Conservation (phyloP, 2,113 vertebrate genomes). For the Pseudonaja textilis region DNA sequence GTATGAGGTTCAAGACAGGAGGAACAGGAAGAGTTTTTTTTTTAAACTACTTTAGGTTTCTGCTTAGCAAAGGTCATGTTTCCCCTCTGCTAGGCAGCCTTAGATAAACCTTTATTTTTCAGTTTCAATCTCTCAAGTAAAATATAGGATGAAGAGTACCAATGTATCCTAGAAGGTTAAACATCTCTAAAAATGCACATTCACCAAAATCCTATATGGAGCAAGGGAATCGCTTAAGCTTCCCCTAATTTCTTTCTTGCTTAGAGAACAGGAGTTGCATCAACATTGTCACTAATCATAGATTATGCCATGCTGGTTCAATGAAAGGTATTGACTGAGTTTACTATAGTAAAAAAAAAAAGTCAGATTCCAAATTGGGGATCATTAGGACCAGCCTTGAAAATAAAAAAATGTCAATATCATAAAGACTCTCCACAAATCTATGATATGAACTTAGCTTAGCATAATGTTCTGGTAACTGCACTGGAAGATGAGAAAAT, state of each 20-base stretch:
- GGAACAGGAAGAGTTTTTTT: background rate
- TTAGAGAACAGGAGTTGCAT: background rate
- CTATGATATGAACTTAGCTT: background rate
- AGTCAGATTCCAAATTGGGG: background rate
- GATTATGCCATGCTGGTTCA: background rate
- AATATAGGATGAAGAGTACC: background rate
- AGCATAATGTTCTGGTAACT: background rate
- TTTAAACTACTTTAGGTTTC: background rate
- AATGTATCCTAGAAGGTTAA: background rate
- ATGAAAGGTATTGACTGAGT: background rate
- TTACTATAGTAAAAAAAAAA: background rate
- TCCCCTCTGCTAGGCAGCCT: background rate
- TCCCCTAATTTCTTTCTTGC: conserved; percentile 3
- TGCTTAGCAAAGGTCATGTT: background rate
- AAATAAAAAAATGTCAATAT: background rate
- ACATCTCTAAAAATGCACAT: background rate
- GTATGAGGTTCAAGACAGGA: background rate
- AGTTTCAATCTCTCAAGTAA: background rate
- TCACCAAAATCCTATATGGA: background rate
- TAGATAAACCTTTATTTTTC: background rate
- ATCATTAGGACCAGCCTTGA: background rate
- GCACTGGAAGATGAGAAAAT: background rate
- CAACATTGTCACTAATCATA: background rate
- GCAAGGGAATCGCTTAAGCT: background rate
- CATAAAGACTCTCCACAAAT: background rate